These are phyloP conservation scores for Zoroaster sp. DNA, from an alignment of 53 echinoderm and acorn worm genomes.

Conservation along the genomic window DNA sequence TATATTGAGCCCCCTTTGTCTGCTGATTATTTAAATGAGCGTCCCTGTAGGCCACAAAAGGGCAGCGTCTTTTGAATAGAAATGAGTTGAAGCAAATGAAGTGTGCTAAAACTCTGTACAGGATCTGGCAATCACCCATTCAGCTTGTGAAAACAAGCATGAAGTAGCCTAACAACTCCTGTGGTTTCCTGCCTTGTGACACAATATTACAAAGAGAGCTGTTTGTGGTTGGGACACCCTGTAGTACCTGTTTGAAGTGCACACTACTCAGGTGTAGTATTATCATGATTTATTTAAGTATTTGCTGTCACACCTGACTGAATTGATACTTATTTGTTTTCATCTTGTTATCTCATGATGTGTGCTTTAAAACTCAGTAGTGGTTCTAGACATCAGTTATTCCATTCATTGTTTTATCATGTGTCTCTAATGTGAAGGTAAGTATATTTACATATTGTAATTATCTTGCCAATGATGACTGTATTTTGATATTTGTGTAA, in stretches of 20 bases:
- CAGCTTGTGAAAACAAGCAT: conserved; percentile 46
- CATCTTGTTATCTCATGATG: neutral
- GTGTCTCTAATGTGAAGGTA: neutral
- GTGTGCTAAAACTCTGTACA: conserved; percentile 25
- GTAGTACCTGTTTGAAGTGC: neutral
- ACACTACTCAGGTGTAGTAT: neutral
- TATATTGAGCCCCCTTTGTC: conserved; percentile 28
- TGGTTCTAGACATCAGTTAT: neutral
- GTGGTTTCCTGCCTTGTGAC: conserved; percentile 23
- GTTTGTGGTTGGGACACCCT: neutral
- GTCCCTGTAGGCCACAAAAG: conserved; percentile 44
- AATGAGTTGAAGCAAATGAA: conserved; percentile 39
- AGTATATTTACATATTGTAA: too few species aligned
- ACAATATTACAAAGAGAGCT: conserved; percentile 25
- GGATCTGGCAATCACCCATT: conserved; percentile 7
- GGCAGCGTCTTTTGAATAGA: neutral
- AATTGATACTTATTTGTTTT: neutral
- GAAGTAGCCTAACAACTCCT: neutral
- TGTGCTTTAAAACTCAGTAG: neutral
- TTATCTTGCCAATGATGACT: too few species aligned
- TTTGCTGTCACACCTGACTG: conserved; percentile 41
- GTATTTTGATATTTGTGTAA: neutral
- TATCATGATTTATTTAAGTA: neutral
- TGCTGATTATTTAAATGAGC: conserved; percentile 53
- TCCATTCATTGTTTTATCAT: neutral